A percentile compares a stretch with the other conserved stretches of the same genome.
These are phyloP conservation scores for Hecatera dysodea DNA, from an alignment of 2,888 invertebrate genomes.

Conservation along the genomic window DNA sequence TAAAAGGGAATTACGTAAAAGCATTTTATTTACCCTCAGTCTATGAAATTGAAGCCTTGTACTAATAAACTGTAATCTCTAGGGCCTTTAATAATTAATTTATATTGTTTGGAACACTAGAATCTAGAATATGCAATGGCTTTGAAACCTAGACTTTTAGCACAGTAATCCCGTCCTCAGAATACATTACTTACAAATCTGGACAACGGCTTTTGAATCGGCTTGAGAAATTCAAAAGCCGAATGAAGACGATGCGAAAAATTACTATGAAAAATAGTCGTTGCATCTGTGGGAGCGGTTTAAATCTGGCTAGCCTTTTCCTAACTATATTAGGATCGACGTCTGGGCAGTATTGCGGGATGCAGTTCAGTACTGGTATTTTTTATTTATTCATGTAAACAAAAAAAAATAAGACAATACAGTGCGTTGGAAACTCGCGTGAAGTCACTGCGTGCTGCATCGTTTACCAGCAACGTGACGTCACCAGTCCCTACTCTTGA, in stretches of 20 bases:
- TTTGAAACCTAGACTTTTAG: conserved; percentile 20
- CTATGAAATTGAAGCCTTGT: conserved; percentile 41
- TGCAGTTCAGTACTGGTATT: too few relatives aligned
- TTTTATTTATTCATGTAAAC: too few relatives aligned
- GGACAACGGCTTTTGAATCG: neutral
- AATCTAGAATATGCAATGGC: conserved; percentile 41
- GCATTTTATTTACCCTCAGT: conserved; percentile 48
- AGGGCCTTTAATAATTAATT: conserved; percentile 47
- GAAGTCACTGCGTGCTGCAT: too few relatives aligned
- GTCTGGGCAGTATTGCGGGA: too few relatives aligned
- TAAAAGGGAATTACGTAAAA: conserved; percentile 55
- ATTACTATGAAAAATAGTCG: neutral
- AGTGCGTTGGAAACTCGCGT: too few relatives aligned
- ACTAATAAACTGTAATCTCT: conserved; percentile 49
- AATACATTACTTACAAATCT: neutral
- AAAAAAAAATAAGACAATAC: too few relatives aligned
- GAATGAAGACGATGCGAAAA: neutral
- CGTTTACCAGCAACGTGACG: too few relatives aligned
- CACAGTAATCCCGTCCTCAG: neutral
- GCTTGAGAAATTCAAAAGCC: neutral
- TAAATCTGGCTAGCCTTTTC: too few relatives aligned
- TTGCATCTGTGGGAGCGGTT: neutral
- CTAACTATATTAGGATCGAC: too few relatives aligned
- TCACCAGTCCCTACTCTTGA: too few relatives aligned
- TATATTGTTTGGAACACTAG: conserved; percentile 37